Base-by-base conservation (phyloP, 2,888 invertebrate genomes). In the Drosophila flavopinicola region DNA sequence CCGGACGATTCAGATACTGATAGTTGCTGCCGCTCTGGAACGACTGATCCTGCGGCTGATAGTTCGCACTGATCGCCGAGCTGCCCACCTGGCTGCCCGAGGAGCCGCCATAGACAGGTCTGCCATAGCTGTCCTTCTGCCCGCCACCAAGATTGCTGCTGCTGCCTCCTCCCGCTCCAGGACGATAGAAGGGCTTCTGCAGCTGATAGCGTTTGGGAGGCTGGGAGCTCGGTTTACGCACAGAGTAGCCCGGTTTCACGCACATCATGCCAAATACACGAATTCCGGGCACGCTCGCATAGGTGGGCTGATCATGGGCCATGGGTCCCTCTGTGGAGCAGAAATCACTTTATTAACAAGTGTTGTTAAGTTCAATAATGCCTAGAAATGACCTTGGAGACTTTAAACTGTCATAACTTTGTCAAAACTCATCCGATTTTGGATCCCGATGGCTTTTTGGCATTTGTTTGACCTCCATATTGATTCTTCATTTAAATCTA, bases 191-290 rank as follows among this genome's bases (percentile, higher is more conserved):
- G 6, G 91, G 91, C 51, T 91, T 91, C 54, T 91, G 91, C 15
- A 90, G 73, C 53, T 91, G 91, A 64, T 90, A 90, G 15, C 90
- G 89, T 53, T 91, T 90, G 3, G 90, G 90, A 15, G 91, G 91
- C 61, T 90, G 91, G 23, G 70, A 78, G 10, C 90, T 90, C 17
- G 91, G 91, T 13, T 90, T 90, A 57, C 91, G 86, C 15, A 91
- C 82, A n/a, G 90, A 87, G 78, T 88, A 92, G 11, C 90, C 91
- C 0, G 93, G 93, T 63, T 93, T 92, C 0, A 96, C 96, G 89
- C 97, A 97, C 94, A 97, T 96, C 97, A 98, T 98, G 38, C 97
- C 98, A 88, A 96, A 98, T 0, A 98, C 97, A 72, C 97, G 93
- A 69, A 98, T 97, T 1, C 97, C 97, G 2, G 97, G 97, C 7